Percentiles rank a stretch among this genome's conserved stretches.
Conservation (phyloP, 2,888 invertebrate genomes). For the Plebejus argus region DNA sequence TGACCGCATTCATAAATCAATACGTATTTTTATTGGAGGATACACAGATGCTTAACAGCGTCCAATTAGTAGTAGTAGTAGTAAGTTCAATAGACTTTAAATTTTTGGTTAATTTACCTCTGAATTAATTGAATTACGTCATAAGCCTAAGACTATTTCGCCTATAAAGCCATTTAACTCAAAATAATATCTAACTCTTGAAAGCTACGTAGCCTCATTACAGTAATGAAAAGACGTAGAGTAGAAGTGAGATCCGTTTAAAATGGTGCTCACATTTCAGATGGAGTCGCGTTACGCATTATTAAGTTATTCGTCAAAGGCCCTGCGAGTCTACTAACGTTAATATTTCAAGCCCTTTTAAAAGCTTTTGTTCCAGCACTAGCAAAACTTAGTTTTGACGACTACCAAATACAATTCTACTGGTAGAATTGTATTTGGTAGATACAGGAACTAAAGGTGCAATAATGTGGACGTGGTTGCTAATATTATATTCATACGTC, state of each 20-base stretch:
- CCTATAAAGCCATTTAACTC: neutral
- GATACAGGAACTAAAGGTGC: too few relatives aligned
- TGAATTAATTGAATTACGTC: too few relatives aligned
- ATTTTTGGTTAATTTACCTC: too few relatives aligned
- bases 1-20: too few relatives aligned
- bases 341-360: slow-evolving; percentile 12
- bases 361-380: neutral
- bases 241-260: neutral
- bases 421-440: neutral
- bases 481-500: too few relatives aligned
- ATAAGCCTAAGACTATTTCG: too few relatives aligned
- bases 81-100: too few relatives aligned
- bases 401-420: neutral
- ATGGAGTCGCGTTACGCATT: slow-evolving; percentile 14
- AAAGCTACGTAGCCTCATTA: neutral
- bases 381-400: neutral
- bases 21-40: too few relatives aligned
- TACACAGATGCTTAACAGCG: too few relatives aligned
- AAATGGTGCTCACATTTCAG: neutral
- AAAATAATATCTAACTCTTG: neutral
- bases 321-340: neutral
- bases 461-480: too few relatives aligned
- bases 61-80: too few relatives aligned
- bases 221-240: neutral
- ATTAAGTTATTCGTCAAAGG: slow-evolving; percentile 20